Percentiles rank a stretch among this genome's conserved stretches.
Evolutionary conservation across 1,140 invertebrate genomes (phyloP).

Genomic region (Papilio glaucus): DNA sequence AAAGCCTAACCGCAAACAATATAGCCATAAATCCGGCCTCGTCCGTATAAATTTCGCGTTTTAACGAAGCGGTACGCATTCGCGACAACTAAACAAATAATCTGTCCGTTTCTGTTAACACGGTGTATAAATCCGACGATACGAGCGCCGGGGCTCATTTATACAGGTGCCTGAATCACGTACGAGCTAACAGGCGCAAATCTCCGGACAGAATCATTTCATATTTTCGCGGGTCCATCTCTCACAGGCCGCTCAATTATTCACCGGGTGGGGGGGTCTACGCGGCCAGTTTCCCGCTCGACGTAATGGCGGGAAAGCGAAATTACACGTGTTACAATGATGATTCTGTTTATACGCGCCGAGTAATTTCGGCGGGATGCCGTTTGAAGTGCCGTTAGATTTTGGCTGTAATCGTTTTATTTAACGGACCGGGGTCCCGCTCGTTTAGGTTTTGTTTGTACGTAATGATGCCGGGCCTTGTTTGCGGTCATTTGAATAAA

Average conservation of each 20-base stretch:
- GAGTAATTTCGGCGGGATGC: slow-evolving; percentile 57
- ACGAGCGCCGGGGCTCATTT: slow-evolving; percentile 54
- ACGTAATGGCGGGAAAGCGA: slow-evolving; percentile 72
- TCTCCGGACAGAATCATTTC: slow-evolving; percentile 71
- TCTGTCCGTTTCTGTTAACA: slow-evolving; percentile 43
- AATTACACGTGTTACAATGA: slow-evolving; percentile 79
- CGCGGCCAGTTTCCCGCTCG: slow-evolving; percentile 53
- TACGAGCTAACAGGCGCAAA: slow-evolving; percentile 50
- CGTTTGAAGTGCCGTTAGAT: slow-evolving; percentile 72
- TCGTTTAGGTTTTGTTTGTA: slow-evolving; percentile 48
- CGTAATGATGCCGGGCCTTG: slow-evolving; percentile 30
- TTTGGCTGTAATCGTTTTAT: slow-evolving; percentile 69
- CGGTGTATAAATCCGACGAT: slow-evolving; percentile 54
- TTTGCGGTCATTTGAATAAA: slow-evolving; percentile 39
- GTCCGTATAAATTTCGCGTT: slow-evolving; percentile 29
- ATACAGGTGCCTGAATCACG: slow-evolving; percentile 51
- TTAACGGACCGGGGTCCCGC: slow-evolving; percentile 50
- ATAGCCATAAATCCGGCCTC: slow-evolving; percentile 12
- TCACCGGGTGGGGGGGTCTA: slow-evolving; percentile 62
- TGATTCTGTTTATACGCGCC: slow-evolving; percentile 64
- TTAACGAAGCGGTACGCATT: slow-evolving; percentile 28
- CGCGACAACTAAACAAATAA: slow-evolving; percentile 45
- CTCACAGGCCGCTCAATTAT: slow-evolving; percentile 72
- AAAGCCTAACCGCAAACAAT: slow-evolving; percentile 29
- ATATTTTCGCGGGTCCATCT: slow-evolving; percentile 76